Conservation (phyloP, 2,888 invertebrate species). For the Cataglyphis cursor region DNA sequence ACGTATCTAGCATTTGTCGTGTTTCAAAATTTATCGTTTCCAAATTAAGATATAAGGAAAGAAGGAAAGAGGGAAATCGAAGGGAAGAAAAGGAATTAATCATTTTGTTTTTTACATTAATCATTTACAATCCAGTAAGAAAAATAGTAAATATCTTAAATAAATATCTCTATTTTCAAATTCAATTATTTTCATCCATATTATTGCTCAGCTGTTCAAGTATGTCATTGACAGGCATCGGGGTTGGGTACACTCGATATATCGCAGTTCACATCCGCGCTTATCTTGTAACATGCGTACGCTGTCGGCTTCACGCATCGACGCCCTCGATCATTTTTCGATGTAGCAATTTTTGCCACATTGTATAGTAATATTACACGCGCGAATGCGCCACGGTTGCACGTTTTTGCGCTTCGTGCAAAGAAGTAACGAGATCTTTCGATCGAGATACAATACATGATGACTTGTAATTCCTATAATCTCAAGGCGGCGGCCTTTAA, state of each 20-base stretch:
- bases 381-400: slow-evolving; percentile 44
- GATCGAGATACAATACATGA: slow-evolving; percentile 27
- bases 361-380: slow-evolving; percentile 55
- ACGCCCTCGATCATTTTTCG: slow-evolving; percentile 59
- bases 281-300: slow-evolving; percentile 61
- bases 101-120: background rate
- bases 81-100: background rate
- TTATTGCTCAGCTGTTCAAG: background rate
- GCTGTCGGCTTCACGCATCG: slow-evolving; percentile 59
- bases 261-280: slow-evolving; percentile 1
- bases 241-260: background rate
- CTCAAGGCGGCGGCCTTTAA: background rate
- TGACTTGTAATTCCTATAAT: slow-evolving; percentile 42
- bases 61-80: background rate
- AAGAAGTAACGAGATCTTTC: slow-evolving; percentile 40
- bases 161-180: background rate
- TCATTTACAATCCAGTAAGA: background rate
- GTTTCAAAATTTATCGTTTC: background rate
- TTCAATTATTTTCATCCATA: background rate
- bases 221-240: background rate
- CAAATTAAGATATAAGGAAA: background rate
- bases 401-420: slow-evolving; percentile 36
- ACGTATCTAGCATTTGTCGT: background rate
- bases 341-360: slow-evolving; percentile 31
- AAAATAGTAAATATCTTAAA: too few species aligned